phyloP scores from a whole-genome alignment of 1,140 invertebrate genomes.

The Carposina sasakii region DNA sequence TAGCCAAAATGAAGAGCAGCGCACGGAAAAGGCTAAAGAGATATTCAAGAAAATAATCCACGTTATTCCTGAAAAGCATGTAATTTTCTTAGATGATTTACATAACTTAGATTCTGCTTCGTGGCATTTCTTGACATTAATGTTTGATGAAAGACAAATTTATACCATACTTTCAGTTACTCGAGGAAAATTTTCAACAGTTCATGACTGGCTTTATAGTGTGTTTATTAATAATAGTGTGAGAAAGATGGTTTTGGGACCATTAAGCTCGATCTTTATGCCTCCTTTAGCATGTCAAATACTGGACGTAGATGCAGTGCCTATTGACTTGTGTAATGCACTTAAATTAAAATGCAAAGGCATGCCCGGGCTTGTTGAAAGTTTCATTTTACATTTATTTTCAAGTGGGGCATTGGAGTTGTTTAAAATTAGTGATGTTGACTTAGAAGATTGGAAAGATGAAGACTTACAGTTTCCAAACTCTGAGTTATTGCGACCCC shows the following conservation, averaged over 20 bases:
- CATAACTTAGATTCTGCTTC: constrained; percentile 56
- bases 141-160: constrained; percentile 44
- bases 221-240: constrained; percentile 48
- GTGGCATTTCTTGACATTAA: constrained; percentile 53
- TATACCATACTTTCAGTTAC: constrained; percentile 47
- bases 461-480: constrained; percentile 53
- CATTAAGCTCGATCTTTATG: constrained; percentile 43
- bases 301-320: constrained; percentile 59
- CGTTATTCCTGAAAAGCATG: constrained; percentile 29
- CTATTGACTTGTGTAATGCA: constrained; percentile 55
- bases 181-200: constrained; percentile 45
- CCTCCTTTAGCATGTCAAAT: constrained; percentile 63
- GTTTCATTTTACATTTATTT: constrained; percentile 63
- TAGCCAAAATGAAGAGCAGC: constrained; percentile 34
- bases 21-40: constrained; percentile 47
- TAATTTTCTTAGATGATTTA: constrained; percentile 60
- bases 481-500: constrained; percentile 34
- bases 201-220: constrained; percentile 50
- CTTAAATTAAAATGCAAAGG: constrained; percentile 59
- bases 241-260: constrained; percentile 50
- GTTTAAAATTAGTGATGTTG: constrained; percentile 31
- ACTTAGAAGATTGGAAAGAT: constrained; percentile 30
- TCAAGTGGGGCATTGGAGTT: constrained; percentile 60
- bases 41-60: constrained; percentile 49
- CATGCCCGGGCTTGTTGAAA: constrained; percentile 59